These are phyloP conservation scores for Pelusios castaneus DNA, from an alignment of 2,113 vertebrate species.

Conservation along the genomic window DNA sequence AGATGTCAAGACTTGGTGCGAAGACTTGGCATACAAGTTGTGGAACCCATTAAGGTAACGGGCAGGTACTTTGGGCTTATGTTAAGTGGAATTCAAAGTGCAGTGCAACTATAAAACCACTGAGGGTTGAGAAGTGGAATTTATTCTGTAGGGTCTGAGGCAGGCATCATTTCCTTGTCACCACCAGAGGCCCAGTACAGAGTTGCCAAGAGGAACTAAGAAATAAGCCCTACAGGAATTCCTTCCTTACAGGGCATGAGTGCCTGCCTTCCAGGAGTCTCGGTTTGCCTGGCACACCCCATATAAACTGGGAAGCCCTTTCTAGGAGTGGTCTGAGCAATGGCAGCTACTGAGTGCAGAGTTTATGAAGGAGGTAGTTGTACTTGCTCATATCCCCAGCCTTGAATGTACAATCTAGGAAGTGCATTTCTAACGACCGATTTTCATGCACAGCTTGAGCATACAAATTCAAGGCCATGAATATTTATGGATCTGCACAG, in stretches of 20 bases:
- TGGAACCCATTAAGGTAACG: no score
- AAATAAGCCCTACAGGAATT: background rate
- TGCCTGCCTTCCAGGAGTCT: background rate
- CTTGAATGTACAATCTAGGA: background rate
- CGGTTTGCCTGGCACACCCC: background rate
- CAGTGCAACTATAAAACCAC: no score
- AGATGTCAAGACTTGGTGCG: no score
- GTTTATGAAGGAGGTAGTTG: background rate
- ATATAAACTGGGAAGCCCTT: background rate
- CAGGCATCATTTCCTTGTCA: no score
- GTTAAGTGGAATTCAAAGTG: no score
- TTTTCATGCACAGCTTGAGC: background rate
- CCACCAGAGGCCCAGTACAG: no score
- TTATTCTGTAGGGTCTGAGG: no score
- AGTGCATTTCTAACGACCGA: background rate
- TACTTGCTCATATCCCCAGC: background rate
- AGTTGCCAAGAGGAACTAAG: background rate
- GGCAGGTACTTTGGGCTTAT: no score
- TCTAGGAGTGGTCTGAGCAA: background rate
- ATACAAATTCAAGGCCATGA: background rate
- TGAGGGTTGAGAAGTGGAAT: no score
- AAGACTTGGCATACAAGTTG: no score
- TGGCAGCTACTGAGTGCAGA: background rate
- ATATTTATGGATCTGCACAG: background rate
- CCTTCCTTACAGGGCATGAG: background rate